Evolutionary conservation across 2,888 invertebrate species (phyloP), one percentile per base, ranked within the genome.

Genomic region (Drosophila mettleri): DNA sequence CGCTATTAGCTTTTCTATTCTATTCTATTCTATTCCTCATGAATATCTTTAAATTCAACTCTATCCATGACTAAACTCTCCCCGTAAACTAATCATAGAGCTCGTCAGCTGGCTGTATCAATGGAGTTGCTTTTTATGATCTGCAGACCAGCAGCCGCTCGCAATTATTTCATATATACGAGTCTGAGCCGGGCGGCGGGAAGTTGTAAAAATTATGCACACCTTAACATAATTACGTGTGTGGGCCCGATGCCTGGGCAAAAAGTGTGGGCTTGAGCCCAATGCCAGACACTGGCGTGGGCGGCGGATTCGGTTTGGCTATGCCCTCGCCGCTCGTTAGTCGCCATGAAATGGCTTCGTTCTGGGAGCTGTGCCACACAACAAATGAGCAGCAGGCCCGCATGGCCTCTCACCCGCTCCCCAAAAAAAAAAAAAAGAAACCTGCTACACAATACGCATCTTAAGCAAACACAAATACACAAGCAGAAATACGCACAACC

Each of bases 261-360:
- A 9, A 20, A 34, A 2, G 10, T n/a, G 31, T 0, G 3, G 52
- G 29, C 10, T 38, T 33, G 16, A 33, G 54, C n/a, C 18, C 52
- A 24, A 31, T 20, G 20, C 48, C 46, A 31, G 29, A 27, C 27
- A 29, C 12, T 45, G 41, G 24, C 24, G 14, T 14, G 24, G 7
- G 12, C 12, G 46, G 46, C 6, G 31, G 31, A 9, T 38, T 43
- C 39, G 57, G 29, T 62, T 61, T 64, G 58, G 70, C 64, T 67
- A 79, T 78, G 75, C 88, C 88, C 89, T 73, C 72, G 87, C 77
- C 78, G 87, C 78, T 89, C 88, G 88, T 89, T 89, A 86, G 84
- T 70, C 71, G 64, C 75, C 68, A 68, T 84, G 71, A 84, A 81
- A 79, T 81, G 85, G 74, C 69, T 69, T 64, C 74, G 78, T 78